Percentiles rank a stretch among this genome's conserved stretches.
These are phyloP conservation scores for Aramus guarauna DNA, from an alignment of 2,113 vertebrate genomes.

Conservation along the genomic window DNA sequence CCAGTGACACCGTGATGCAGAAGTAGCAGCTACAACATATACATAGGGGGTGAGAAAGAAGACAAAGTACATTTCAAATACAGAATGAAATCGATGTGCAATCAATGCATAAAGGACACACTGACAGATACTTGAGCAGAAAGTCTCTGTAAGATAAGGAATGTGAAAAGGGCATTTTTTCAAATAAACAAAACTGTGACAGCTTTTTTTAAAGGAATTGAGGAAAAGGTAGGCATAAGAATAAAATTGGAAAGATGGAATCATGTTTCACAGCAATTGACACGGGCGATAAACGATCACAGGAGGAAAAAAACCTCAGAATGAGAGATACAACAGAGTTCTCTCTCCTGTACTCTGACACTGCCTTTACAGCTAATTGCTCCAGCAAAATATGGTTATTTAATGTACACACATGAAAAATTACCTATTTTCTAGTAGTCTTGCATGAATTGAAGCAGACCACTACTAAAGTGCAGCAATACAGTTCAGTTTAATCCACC, in stretches of 20 bases:
- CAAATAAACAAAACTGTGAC: not conserved
- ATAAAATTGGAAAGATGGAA: not conserved
- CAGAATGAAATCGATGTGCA: not conserved
- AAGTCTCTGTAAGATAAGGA: not conserved
- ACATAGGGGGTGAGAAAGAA: not conserved
- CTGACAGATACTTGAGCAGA: not conserved
- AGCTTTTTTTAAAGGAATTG: not conserved
- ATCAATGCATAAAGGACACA: not conserved
- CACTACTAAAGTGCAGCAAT: not conserved
- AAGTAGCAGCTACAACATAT: not conserved
- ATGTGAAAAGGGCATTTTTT: conserved; percentile 7
- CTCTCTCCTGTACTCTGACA: not conserved
- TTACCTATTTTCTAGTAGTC: not conserved
- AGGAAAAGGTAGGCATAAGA: not conserved
- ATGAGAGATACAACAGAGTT: not conserved
- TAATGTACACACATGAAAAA: not conserved
- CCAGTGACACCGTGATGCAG: not conserved
- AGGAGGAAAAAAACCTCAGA: not conserved
- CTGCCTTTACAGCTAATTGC: not conserved
- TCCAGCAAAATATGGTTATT: not conserved
- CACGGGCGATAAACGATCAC: not conserved
- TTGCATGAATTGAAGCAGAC: not conserved
- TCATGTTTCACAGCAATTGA: not conserved
- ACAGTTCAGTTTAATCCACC: not conserved
- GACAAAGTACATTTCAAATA: not conserved